Conservation (phyloP, 2,113 vertebrate species). For the Gymnorhina tibicen region DNA sequence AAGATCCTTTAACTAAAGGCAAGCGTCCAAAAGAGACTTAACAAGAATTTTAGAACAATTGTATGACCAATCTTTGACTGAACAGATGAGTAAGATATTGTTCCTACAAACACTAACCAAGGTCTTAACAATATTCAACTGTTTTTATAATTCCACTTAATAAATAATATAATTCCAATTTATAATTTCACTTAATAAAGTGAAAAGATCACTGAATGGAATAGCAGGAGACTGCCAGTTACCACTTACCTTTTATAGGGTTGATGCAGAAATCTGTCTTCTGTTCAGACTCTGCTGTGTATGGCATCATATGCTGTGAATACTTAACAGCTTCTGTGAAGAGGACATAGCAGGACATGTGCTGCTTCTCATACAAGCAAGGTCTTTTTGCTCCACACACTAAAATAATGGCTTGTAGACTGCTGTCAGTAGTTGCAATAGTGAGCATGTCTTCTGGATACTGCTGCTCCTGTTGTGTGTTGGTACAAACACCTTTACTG, state of each 20-base stretch:
- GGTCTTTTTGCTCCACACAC: neutral
- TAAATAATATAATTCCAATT: no score
- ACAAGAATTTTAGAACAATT: neutral
- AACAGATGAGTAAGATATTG: neutral
- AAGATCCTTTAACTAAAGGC: neutral
- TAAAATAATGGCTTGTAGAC: neutral
- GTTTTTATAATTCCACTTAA: neutral
- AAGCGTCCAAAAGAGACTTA: neutral
- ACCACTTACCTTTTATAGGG: neutral
- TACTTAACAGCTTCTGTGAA: neutral
- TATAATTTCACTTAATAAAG: no score
- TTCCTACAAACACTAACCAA: neutral
- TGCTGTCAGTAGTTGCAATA: neutral
- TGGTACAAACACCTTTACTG: neutral
- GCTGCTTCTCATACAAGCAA: neutral
- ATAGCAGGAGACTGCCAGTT: neutral
- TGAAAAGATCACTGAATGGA: neutral
- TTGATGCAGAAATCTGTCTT: neutral
- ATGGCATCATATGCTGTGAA: neutral
- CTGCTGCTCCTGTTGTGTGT: neutral
- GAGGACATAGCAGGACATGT: neutral
- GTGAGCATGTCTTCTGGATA: neutral
- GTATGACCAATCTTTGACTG: neutral
- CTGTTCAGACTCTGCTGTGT: neutral
- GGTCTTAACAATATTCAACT: neutral